Base-by-base conservation (phyloP, 2,888 invertebrate genomes). In the Acanthoscelides obtectus region DNA sequence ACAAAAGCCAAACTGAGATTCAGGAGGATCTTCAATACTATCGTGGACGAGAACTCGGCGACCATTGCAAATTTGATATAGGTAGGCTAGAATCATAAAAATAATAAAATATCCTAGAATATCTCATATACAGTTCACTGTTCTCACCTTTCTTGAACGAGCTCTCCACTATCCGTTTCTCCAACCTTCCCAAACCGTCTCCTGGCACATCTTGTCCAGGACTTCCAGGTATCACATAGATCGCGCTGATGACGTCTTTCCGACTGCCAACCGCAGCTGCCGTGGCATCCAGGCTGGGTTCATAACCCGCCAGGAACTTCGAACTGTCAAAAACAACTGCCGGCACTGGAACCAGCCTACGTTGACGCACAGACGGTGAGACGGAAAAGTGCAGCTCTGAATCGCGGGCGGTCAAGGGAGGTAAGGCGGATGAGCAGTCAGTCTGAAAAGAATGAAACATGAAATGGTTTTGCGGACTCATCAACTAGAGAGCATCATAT, bases 321-420 rank as follows among this genome's bases (percentile, higher is more conserved):
- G 87, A 87, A 12, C 21, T 21, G 76, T 90, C 89, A 86, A 92
- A 95, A 0, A 95, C 92, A 0, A 92, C 93, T 0, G 95, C 94
- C 0, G 95, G 95, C 2, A 96, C 92, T 0, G 94, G 94, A 0
- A 96, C 91, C 4, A 96, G 86, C 68, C 95, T 90, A 27, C 94
- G 88, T 83, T 94, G 94, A 22, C 94, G 89, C 1, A 94, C 91
- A 6, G 92, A 92, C 0, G 93, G 95, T 66, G 92, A 90, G 0
- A 94, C 94, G 27, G 94, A 94, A 84, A 94, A 95, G 84, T 94
- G 94, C 88, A 94, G 90, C 85, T 95, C 95, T 0, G 94, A 94
- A 79, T 95, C 94, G 69, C 94, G 88, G 22, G 94, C 94, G 64
- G 90, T 90, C 0, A 91, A 91, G 0, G 94, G 93, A 12, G 45